Percentiles rank a stretch among this genome's conserved stretches.
phyloP scores from a whole-genome alignment of 30 jellyfish, hydroid and myxozoan genomes.

The Aurelia coerulea region DNA sequence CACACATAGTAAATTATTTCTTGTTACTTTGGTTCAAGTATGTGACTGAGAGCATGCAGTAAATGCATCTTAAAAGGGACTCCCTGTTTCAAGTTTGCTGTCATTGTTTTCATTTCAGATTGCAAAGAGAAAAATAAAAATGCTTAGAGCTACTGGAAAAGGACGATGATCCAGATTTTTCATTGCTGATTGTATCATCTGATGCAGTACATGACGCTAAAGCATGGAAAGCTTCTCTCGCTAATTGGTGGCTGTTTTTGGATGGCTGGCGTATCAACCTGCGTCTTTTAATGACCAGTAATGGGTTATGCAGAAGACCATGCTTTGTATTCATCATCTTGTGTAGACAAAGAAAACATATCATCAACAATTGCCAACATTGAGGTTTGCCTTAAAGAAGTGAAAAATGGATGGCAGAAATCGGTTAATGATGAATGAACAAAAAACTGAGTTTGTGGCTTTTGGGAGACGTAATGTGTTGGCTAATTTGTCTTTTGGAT shows the following conservation, averaged over 20 bases:
- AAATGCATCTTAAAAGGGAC: not conserved
- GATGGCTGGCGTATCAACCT: slow-evolving; percentile 37
- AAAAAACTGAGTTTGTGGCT: too few relatives aligned
- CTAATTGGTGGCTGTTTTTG: slow-evolving; percentile 33
- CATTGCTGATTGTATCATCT: not conserved
- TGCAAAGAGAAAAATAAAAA: slow-evolving; percentile 22
- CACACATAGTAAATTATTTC: too few relatives aligned
- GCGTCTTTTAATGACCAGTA: slow-evolving; percentile 29
- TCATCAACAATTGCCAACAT: too few relatives aligned
- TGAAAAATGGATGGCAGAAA: too few relatives aligned
- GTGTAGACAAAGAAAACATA: too few relatives aligned
- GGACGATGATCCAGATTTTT: slow-evolving; percentile 22
- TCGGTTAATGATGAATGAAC: too few relatives aligned
- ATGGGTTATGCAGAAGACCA: too few relatives aligned
- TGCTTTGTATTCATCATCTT: too few relatives aligned
- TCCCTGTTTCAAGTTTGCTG: slow-evolving; percentile 14
- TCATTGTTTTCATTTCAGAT: slow-evolving; percentile 13
- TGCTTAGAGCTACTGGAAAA: not conserved
- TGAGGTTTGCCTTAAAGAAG: too few relatives aligned
- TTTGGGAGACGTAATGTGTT: too few relatives aligned
- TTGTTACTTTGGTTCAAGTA: too few relatives aligned
- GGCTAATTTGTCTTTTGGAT: too few relatives aligned
- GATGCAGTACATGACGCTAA: slow-evolving; percentile 23
- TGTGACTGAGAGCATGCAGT: slow-evolving; percentile 28
- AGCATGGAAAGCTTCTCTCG: slow-evolving; percentile 17